A percentile compares a stretch with the other conserved stretches of the same genome.
These are phyloP conservation scores for Hetaerina americana DNA, from an alignment of 1,140 invertebrate genomes.

Conservation along the genomic window DNA sequence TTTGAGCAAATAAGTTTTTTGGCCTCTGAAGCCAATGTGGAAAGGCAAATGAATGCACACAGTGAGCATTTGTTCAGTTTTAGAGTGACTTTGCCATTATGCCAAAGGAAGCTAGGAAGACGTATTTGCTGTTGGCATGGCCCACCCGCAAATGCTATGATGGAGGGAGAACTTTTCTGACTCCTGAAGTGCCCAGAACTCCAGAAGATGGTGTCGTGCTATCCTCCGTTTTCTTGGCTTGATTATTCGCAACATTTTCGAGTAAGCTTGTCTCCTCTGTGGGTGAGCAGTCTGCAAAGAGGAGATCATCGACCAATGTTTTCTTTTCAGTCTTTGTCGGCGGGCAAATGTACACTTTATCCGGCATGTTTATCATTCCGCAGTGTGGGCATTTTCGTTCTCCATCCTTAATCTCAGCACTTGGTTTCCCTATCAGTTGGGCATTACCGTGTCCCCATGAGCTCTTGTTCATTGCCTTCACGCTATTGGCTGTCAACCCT, in stretches of 20 bases:
- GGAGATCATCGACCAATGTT: neutral
- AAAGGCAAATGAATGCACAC: neutral
- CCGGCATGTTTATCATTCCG: neutral
- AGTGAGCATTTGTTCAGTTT: neutral
- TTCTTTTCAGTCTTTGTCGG: neutral
- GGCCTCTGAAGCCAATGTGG: neutral
- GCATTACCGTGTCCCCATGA: neutral
- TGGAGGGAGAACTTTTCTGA: neutral
- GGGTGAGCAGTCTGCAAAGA: neutral
- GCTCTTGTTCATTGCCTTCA: neutral
- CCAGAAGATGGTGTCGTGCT: neutral
- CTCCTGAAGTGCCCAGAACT: neutral
- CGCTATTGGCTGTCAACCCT: neutral
- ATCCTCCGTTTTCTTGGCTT: neutral
- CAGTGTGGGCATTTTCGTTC: neutral
- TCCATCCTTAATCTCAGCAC: neutral
- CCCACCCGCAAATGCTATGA: neutral
- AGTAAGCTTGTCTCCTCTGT: neutral
- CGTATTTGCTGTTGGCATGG: neutral
- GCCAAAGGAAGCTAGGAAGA: neutral
- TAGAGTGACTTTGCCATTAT: neutral
- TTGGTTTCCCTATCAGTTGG: neutral
- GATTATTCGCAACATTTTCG: neutral
- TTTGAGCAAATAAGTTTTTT: neutral
- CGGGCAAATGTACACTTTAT: neutral